Percentiles rank a stretch among this genome's conserved stretches.
These are phyloP conservation scores for Ectemnius cavifrons DNA, from an alignment of 2,888 invertebrate genomes.

Conservation along the genomic window DNA sequence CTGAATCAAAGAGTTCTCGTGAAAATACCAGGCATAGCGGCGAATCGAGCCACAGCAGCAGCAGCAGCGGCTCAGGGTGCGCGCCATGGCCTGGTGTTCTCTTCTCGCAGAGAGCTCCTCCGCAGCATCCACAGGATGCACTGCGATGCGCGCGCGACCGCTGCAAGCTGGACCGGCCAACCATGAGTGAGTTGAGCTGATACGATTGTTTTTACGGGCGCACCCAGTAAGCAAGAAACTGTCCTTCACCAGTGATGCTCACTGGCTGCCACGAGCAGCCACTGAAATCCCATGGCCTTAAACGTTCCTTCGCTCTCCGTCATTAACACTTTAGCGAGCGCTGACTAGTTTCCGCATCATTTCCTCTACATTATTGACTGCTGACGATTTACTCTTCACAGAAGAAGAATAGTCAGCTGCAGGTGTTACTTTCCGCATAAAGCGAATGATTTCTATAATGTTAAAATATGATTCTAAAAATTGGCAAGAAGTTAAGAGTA, in stretches of 20 bases:
- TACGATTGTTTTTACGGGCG: slow-evolving; percentile 76
- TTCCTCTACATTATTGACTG: no score
- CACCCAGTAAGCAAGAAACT: slow-evolving; percentile 75
- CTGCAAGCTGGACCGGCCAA: slow-evolving; percentile 57
- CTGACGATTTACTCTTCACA: no score
- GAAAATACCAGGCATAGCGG: slow-evolving; percentile 76
- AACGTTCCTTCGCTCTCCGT: neutral
- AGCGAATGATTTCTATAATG: no score
- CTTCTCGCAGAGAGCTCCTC: slow-evolving; percentile 42
- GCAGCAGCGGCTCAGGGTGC: slow-evolving; percentile 45
- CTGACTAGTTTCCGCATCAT: no score
- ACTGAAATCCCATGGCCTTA: slow-evolving; percentile 47
- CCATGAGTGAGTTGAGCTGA: slow-evolving; percentile 71
- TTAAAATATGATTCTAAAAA: no score
- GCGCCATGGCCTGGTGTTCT: neutral
- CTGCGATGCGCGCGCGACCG: slow-evolving; percentile 19
- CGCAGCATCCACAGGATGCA: no score
- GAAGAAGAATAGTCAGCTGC: no score
- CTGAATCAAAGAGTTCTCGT: slow-evolving; percentile 73
- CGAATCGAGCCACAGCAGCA: slow-evolving; percentile 61
- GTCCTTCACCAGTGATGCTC: slow-evolving; percentile 75
- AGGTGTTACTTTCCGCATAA: no score
- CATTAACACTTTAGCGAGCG: no score
- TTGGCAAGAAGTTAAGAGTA: no score
- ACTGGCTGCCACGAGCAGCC: slow-evolving; percentile 34